Evolutionary conservation across 2,888 invertebrate species (phyloP), one percentile per base, ranked within the genome.

Genomic region (Plebejus anna): DNA sequence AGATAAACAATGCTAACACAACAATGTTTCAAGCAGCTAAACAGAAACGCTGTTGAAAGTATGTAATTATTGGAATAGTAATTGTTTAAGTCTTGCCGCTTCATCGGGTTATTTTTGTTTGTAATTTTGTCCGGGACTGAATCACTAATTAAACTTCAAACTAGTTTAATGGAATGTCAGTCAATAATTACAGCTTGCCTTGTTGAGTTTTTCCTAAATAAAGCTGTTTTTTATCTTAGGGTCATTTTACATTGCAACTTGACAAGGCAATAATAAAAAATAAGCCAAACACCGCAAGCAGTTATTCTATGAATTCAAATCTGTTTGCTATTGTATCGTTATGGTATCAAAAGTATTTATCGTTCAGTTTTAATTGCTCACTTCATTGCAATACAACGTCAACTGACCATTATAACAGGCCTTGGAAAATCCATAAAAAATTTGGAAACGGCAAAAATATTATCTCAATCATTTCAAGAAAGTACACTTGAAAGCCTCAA

Each of bases 81-180:
- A n/a, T 66, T 66, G 66, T 36, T 32, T 16, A 66, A 66, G 66
- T 66, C 66, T 66, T 66, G 32, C 66, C 16, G 13, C 66, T 66
- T 66, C 11, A 66, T 66, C 42, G 22, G 42, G n/a, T 42, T 42
- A 42, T 71, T 71, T 38, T 71, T 28, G 36, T 32, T 70, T 36
- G 70, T 70, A 70, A 70, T 70, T 70, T 70, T 71, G 71, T 71
- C 71, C 42, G 71, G n/a, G 3, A 7, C 38, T 71, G 71, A 42
- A 42, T 71, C 70, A 71, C 38, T 71, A 22, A 71, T 71, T 71
- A 71, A 71, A 71, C 71, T 38, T 71, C 42, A 22, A 42, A 71
- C 42, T 71, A 32, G 32, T 42, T 71, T 42, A 71, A 71, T 38
- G 71, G 42, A 38, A 42, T 42, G 71, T 42, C 22, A 42, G 71